A percentile compares a stretch with the other conserved stretches of the same genome.
Evolutionary conservation across 1,140 invertebrate species (phyloP).

Genomic region (Papilio aristodemus): DNA sequence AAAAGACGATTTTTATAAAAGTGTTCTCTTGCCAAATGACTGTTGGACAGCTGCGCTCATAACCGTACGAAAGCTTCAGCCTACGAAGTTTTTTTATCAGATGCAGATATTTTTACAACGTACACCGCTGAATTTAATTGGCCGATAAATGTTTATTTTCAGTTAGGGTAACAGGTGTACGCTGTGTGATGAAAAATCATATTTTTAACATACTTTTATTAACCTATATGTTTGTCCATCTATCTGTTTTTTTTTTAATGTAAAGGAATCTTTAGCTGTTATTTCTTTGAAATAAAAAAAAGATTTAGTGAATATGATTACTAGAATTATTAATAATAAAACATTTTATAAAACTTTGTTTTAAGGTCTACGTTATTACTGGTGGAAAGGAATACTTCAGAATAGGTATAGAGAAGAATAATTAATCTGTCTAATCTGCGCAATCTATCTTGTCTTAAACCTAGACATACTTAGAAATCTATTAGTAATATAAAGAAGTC

Average conservation of each 20-base stretch:
- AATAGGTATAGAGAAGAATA: too few relatives aligned
- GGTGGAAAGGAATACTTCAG: too few relatives aligned
- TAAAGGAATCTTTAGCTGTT: background rate
- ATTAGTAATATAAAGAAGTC: too few relatives aligned
- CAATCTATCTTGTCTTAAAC: too few relatives aligned
- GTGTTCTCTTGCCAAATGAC: slow-evolving; percentile 70
- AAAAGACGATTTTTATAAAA: slow-evolving; percentile 66
- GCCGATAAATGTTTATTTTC: slow-evolving; percentile 17
- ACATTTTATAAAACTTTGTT: too few relatives aligned
- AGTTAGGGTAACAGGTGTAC: slow-evolving; percentile 13
- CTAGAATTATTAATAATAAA: too few relatives aligned
- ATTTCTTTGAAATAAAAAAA: too few relatives aligned
- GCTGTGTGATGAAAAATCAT: slow-evolving; percentile 7
- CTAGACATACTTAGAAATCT: too few relatives aligned
- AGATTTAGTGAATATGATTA: too few relatives aligned
- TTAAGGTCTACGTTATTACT: too few relatives aligned
- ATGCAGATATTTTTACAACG: slow-evolving; percentile 14
- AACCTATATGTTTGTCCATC: background rate
- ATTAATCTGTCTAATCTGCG: too few relatives aligned
- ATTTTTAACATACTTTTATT: background rate
- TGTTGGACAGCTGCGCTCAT: slow-evolving; percentile 59
- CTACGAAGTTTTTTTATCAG: slow-evolving; percentile 41
- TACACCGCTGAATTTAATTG: slow-evolving; percentile 18
- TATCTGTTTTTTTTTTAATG: background rate
- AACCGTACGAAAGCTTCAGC: slow-evolving; percentile 28